Base-by-base conservation (phyloP, 2,113 vertebrate species). In the Malurus elegans region DNA sequence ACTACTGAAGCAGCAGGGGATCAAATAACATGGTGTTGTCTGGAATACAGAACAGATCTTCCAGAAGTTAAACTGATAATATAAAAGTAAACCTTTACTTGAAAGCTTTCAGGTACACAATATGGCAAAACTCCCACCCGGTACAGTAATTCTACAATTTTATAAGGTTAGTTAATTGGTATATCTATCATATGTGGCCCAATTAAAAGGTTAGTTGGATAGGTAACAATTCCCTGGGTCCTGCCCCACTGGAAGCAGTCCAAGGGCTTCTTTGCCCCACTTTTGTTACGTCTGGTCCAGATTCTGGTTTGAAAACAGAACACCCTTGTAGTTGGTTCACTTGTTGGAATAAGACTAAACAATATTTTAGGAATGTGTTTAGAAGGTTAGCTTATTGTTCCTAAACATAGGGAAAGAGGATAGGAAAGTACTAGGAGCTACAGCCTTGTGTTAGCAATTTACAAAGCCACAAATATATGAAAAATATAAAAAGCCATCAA, bases 121-220 rank as follows among this genome's bases (percentile, higher is more conserved):
- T 26, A 44, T 25, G 18, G 48, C 8, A 34, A 70, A 53, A 53
- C 31, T 12, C 14, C 2, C 13, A 53, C 0, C 0, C 31, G 26
- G 16, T 61, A 67, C 44, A 58, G 25, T 58, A 50, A 34, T 58
- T 67, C 10, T 26, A 58, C 6, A 58, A 12, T 50, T 75, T 50
- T 42, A 42, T 34, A 45, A 11, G 47, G 34, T 45, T 75, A 34
- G 21, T 75, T 58, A 16, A 58, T 75, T 58, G 58, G 32, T 29
- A 50, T 58, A 36, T 31, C 19, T 67, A 50, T 50, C 9, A 50
- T 36, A 66, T 31, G 26, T 44, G 58, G 53, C 51, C 26, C 26
- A 76, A 5, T 67, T 86, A 32, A 60, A 76, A 51, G 21, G 32
- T 44, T 12, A 67, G 17, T 36, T 58, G 20, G 14, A 44, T 50